Percentiles rank a stretch among this genome's conserved stretches.
These are phyloP conservation scores for Sebastes vulpes DNA, from an alignment of 2,797 vertebrate genomes.

Conservation along the genomic window DNA sequence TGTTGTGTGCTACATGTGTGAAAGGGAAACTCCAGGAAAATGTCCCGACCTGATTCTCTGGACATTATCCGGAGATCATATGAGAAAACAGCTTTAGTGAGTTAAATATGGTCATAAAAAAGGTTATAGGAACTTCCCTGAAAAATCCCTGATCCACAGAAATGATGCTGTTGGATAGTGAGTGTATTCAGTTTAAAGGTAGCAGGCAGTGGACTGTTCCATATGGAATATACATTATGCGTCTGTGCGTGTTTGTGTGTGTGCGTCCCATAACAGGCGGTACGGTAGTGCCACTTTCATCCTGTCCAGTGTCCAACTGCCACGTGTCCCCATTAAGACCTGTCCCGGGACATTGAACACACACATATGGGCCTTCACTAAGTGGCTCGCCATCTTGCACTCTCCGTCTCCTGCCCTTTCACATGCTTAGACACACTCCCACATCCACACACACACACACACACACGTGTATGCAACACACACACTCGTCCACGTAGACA, in stretches of 20 bases:
- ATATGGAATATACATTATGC: constrained; percentile 20
- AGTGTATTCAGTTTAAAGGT: constrained; percentile 10
- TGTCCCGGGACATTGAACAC: constrained; percentile 44
- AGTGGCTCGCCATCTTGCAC: constrained; percentile 66
- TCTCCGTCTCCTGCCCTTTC: constrained; percentile 29
- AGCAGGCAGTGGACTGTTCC: constrained; percentile 8
- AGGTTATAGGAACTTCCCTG: too few relatives aligned
- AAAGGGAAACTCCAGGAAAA: too few relatives aligned
- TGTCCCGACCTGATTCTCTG: rapidly evolving
- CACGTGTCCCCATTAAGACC: constrained; percentile 58
- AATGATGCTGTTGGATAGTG: background rate
- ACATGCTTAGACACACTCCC: constrained; percentile 32
- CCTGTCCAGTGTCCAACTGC: constrained; percentile 18
- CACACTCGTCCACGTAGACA: constrained; percentile 16
- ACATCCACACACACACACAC: constrained; percentile 14
- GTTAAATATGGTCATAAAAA: background rate
- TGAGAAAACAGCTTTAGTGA: background rate
- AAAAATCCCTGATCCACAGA: background rate
- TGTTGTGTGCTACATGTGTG: rapidly evolving
- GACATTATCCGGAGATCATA: too few relatives aligned
- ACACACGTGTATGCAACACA: constrained; percentile 1
- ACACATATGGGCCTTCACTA: constrained; percentile 48
- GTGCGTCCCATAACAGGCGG: background rate
- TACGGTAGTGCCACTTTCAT: constrained; percentile 26
- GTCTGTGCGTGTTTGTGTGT: constrained; percentile 3